A percentile compares a stretch with the other conserved stretches of the same genome.
Evolutionary conservation across 1,140 invertebrate genomes (phyloP).

Genomic region (Steinernema feltiae): DNA sequence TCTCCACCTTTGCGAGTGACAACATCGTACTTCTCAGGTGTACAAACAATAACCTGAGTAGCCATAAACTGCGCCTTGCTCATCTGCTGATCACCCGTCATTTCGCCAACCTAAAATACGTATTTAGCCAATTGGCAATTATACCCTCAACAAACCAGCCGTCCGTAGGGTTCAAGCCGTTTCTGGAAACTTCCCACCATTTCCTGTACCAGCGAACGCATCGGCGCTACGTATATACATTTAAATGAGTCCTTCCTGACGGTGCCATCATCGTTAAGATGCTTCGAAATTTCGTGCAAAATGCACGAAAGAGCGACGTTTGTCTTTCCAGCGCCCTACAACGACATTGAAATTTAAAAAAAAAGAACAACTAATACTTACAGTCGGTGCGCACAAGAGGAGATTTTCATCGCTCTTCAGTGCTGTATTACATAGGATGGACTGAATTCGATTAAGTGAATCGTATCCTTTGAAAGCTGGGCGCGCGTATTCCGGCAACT

Average conservation of each 20-base stretch:
- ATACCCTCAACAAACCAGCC: conserved; percentile 24
- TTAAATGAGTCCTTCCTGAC: conserved; percentile 96
- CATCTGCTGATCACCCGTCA: conserved; percentile 96
- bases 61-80: conserved; percentile 91
- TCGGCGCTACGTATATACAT: conserved; percentile 96
- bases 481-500: conserved; percentile 90
- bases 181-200: conserved; percentile 81
- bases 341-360: conserved; percentile 19
- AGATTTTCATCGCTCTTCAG: conserved; percentile 91
- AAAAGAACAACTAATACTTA: conserved; percentile 53
- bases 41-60: conserved; percentile 97
- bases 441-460: conserved; percentile 89
- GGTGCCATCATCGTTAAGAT: conserved; percentile 84
- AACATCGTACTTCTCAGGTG: conserved; percentile 99
- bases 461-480: conserved; percentile 97
- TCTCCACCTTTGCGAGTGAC: conserved; percentile 92
- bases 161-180: conserved; percentile 46
- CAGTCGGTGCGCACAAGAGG: conserved; percentile 90
- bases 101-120: conserved; percentile 88
- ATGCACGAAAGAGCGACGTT: conserved; percentile 93
- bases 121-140: background rate
- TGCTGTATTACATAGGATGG: conserved; percentile 76
- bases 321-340: conserved; percentile 89
- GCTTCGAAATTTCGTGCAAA: conserved; percentile 93
- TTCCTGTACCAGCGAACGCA: conserved; percentile 97